Conservation (phyloP, 2,888 invertebrate species). For the Metellina segmentata region DNA sequence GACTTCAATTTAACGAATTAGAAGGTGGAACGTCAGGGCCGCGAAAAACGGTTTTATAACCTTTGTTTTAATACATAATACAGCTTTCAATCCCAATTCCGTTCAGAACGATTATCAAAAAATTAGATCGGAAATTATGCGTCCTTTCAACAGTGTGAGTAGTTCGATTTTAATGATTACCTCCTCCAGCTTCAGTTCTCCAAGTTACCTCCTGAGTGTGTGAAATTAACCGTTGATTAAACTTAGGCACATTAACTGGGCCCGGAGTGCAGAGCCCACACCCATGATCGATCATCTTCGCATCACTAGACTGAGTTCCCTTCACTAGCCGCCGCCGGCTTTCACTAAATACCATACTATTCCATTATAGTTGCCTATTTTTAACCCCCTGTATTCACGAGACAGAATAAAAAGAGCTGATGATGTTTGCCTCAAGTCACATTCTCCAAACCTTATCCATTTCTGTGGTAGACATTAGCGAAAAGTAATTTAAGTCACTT, state of each 20-base stretch:
- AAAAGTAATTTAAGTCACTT: no score
- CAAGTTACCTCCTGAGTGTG: conserved; percentile 15
- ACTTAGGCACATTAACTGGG: conserved; percentile 26
- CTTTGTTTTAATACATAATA: no score
- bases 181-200: background rate
- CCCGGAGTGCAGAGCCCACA: conserved; percentile 22
- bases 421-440: background rate
- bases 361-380: conserved; percentile 16
- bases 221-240: conserved; percentile 48
- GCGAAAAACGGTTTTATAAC: no score
- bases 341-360: conserved; percentile 9
- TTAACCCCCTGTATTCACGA: background rate
- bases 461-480: no score
- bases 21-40: no score
- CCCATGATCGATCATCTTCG: conserved; percentile 48
- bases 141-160: conserved; percentile 17
- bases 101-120: background rate
- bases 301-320: conserved; percentile 6
- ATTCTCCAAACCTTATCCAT: no score
- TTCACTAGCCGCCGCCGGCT: background rate
- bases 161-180: conserved; percentile 16
- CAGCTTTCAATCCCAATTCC: background rate
- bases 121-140: background rate
- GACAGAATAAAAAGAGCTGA: background rate
- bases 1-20: no score